Evolutionary conservation across 2,888 invertebrate species (phyloP), one percentile per base, ranked within the genome.

Genomic region (Strigamia maritima): DNA sequence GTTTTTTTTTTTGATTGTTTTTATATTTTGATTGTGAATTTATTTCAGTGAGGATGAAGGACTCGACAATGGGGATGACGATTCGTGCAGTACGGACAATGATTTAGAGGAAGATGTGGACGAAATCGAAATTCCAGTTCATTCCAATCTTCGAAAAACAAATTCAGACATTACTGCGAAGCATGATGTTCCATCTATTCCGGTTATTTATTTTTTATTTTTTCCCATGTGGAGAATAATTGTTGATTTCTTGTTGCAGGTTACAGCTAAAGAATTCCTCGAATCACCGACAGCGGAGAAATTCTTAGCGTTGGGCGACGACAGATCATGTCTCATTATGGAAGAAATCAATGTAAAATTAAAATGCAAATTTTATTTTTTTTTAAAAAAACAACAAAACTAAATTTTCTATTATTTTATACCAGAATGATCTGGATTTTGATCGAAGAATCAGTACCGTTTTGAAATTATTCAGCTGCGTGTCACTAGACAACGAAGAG

Each of bases 81-180:
- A 87, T 12, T 88, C 88, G 65, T 89, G 87, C 0, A 90, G 89
- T 65, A 90, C 89, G 7, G 90, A 91, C 0, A 89, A 89, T 0
- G 86, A 81, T 19, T 84, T 85, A 19, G 85, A 85, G 16, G 84
- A 84, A 76, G 85, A 84, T 40, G 85, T 87, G 16, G 86, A 87
- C 3, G 87, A 88, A 60, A 60, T 60, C 19, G 60, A 60, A 8
- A 60, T 60, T 24, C 60, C 60, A n/a, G 12, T 60, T 19, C 60
- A 60, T 60, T 60, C 60, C 60, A 60, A 60, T 19, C 1, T 77
- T 7, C 7, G 14, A 8, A 2, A 54, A 44, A 22, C n/a, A 10
- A 22, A 44, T 44, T 44, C 28, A 8, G 12, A 6, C n/a, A 4
- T 6, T 6, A 10, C 49, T 4, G 49, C 1, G 24, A 0, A 4